Conservation (phyloP, 2,113 vertebrate genomes). For the Lepus americanus region DNA sequence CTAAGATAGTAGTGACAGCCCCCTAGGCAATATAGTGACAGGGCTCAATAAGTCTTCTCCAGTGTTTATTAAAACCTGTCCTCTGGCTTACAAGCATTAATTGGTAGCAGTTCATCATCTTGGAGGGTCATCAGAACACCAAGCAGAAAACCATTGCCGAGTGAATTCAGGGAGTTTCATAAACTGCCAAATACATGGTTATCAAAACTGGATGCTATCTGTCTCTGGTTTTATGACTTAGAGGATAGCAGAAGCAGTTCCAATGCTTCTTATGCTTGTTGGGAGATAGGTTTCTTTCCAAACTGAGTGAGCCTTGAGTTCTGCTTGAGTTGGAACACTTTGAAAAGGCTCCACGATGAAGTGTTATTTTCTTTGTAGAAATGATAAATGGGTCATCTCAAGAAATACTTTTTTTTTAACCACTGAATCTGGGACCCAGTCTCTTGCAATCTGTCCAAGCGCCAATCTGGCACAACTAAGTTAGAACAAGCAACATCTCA, state of each 20-base stretch:
- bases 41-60: background rate
- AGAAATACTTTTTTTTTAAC: background rate
- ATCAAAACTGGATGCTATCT: constrained; percentile 7
- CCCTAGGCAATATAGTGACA: background rate
- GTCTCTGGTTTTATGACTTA: background rate
- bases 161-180: background rate
- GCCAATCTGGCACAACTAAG: background rate
- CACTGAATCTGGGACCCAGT: background rate
- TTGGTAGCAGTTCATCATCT: background rate
- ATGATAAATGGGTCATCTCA: background rate
- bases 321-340: background rate
- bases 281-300: background rate
- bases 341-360: background rate
- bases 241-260: background rate
- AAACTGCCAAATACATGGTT: background rate
- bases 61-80: background rate
- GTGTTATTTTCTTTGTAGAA: background rate
- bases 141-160: background rate
- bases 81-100: background rate
- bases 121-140: background rate
- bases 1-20: background rate
- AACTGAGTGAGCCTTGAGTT: background rate
- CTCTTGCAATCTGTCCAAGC: background rate
- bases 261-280: background rate
- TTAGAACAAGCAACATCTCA: background rate